Evolutionary conservation across 2,113 vertebrate genomes (phyloP).

Genomic region (Macquaria ambigua): DNA sequence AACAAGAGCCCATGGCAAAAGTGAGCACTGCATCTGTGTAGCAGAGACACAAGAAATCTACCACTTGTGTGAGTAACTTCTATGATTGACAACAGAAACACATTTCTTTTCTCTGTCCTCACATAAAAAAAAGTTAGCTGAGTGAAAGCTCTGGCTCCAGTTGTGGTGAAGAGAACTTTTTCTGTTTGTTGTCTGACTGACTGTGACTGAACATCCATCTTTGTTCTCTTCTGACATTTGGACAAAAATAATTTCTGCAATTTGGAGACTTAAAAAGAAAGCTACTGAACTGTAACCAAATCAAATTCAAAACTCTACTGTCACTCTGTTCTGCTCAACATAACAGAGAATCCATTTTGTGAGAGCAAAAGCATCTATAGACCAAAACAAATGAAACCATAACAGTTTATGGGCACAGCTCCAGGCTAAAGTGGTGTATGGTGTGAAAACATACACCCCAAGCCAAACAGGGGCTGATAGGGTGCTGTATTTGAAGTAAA

Average conservation of each 20-base stretch:
- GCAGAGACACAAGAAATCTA: neutral
- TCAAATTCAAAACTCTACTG: neutral
- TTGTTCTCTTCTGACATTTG: constrained; percentile 1
- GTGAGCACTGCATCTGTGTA: neutral
- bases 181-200: neutral
- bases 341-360: neutral
- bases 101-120: neutral
- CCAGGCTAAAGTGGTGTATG: neutral
- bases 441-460: neutral
- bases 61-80: neutral
- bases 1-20: too few species aligned
- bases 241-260: constrained; percentile 15
- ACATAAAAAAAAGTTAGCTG: neutral
- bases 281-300: constrained; percentile 15
- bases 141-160: neutral
- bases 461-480: too few species aligned
- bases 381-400: neutral
- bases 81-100: neutral
- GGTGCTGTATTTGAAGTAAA: too few species aligned
- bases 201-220: constrained; percentile 18
- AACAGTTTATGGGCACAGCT: neutral
- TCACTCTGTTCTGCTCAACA: neutral
- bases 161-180: neutral
- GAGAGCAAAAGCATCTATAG: neutral
- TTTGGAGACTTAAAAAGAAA: neutral